phyloP scores from a whole-genome alignment of 2,888 invertebrate species.

The Trichacis sp. region DNA sequence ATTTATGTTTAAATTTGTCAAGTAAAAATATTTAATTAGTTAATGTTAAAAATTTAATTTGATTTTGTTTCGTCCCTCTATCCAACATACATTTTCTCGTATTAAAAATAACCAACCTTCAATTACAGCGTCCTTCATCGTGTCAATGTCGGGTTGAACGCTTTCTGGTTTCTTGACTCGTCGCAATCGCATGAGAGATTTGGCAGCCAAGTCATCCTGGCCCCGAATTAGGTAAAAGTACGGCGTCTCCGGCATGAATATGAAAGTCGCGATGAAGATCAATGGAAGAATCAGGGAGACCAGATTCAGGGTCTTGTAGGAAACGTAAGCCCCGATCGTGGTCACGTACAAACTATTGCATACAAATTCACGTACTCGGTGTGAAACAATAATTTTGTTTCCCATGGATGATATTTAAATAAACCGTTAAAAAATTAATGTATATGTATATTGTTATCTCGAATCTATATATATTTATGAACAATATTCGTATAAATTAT shows the following conservation, averaged over 20 bases:
- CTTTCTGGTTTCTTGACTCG: conserved; percentile 66
- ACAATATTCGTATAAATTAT: too few species aligned
- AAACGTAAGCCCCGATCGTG: conserved; percentile 67
- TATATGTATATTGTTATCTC: too few species aligned
- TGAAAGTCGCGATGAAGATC: conserved; percentile 72
- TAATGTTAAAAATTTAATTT: background rate
- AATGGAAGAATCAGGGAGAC: conserved; percentile 72
- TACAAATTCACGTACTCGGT: too few species aligned
- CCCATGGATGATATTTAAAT: too few species aligned
- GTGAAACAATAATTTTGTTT: too few species aligned
- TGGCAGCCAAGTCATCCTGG: conserved; percentile 71
- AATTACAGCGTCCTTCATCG: conserved; percentile 71
- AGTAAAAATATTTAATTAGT: too few species aligned
- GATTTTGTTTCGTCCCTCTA: too few species aligned
- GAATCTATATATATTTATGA: too few species aligned
- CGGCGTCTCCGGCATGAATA: conserved; percentile 78
- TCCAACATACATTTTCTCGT: too few species aligned
- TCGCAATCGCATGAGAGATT: conserved; percentile 73
- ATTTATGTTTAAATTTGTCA: too few species aligned
- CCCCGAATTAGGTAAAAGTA: conserved; percentile 72
- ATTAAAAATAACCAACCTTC: conserved; percentile 61
- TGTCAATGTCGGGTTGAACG: conserved; percentile 72
- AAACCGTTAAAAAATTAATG: too few species aligned
- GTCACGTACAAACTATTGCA: conserved; percentile 54
- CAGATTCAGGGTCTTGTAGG: conserved; percentile 70